phyloP scores from a whole-genome alignment of 2,888 invertebrate genomes.

The Gibbula magus region DNA sequence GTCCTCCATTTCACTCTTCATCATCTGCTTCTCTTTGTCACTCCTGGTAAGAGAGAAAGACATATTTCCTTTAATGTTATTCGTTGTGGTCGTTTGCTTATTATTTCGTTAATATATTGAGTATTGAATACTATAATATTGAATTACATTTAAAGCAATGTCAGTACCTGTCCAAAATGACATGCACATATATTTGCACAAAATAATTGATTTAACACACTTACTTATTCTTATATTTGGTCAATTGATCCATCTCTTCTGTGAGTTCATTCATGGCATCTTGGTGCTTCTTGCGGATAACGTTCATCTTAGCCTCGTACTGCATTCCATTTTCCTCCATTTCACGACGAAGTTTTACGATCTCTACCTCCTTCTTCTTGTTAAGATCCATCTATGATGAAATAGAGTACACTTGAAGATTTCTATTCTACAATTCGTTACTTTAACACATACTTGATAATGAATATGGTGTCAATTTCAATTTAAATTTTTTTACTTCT shows the following conservation, averaged over 20 bases:
- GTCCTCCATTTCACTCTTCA: constrained; percentile 98
- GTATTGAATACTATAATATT: too few relatives aligned
- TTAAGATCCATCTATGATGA: constrained; percentile 85
- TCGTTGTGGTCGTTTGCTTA: too few relatives aligned
- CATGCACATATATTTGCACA: too few relatives aligned
- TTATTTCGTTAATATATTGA: too few relatives aligned
- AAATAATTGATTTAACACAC: constrained; percentile 29
- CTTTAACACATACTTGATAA: too few relatives aligned
- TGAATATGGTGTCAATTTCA: too few relatives aligned
- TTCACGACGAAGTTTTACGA: constrained; percentile 96
- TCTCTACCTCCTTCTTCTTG: constrained; percentile 99
- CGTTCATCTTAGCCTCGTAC: constrained; percentile 96
- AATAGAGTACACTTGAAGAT: too few relatives aligned
- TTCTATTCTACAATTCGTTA: too few relatives aligned
- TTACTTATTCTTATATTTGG: constrained; percentile 98
- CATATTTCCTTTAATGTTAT: background rate
- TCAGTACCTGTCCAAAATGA: too few relatives aligned
- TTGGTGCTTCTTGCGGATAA: constrained; percentile 99
- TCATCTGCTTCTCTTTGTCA: constrained; percentile 99
- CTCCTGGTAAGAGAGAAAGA: constrained; percentile 77
- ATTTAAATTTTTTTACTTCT: too few relatives aligned
- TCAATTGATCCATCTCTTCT: constrained; percentile 99
- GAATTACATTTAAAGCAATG: too few relatives aligned
- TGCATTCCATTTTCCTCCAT: constrained; percentile 99
- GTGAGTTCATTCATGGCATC: constrained; percentile 99